These are phyloP conservation scores for Neoaliturus tenellus DNA, from an alignment of 2,888 invertebrate species.

Conservation along the genomic window DNA sequence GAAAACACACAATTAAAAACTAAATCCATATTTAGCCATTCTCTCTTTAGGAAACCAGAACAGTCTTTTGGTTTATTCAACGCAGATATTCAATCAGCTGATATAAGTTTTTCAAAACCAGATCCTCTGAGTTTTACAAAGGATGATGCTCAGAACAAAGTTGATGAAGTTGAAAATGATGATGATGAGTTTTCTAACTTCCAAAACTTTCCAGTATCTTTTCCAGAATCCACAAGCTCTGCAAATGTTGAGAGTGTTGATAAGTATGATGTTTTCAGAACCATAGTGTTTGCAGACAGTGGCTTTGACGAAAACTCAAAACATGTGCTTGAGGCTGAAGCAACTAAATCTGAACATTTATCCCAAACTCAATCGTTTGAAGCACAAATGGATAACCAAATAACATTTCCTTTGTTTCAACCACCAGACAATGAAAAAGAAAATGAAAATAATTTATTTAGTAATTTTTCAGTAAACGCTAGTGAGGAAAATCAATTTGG, in stretches of 20 bases:
- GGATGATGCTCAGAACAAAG: background rate
- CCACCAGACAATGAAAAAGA: background rate
- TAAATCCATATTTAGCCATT: conserved; percentile 25
- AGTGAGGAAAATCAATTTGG: conserved; percentile 72
- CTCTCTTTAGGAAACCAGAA: conserved; percentile 12
- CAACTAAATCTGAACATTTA: background rate
- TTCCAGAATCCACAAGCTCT: conserved; percentile 22
- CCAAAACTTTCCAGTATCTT: conserved; percentile 15
- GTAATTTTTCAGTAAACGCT: conserved; percentile 52
- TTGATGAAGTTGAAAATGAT: background rate
- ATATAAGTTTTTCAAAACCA: background rate
- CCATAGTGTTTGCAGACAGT: conserved; percentile 66
- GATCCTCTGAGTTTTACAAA: background rate
- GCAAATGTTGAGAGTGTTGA: conserved; percentile 71
- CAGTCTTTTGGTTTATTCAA: background rate
- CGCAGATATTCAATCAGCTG: background rate
- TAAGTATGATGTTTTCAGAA: conserved; percentile 73
- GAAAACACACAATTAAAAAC: conserved; percentile 4
- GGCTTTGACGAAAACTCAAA: background rate
- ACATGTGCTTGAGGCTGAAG: background rate
- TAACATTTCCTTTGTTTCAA: too few species aligned
- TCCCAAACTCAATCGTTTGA: background rate
- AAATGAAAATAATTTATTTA: background rate
- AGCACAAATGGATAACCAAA: background rate
- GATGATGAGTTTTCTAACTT: conserved; percentile 30